A percentile compares a stretch with the other conserved stretches of the same genome.
These are phyloP conservation scores for Rhegmatorhina hoffmannsi DNA, from an alignment of 2,113 vertebrate genomes.

Conservation along the genomic window DNA sequence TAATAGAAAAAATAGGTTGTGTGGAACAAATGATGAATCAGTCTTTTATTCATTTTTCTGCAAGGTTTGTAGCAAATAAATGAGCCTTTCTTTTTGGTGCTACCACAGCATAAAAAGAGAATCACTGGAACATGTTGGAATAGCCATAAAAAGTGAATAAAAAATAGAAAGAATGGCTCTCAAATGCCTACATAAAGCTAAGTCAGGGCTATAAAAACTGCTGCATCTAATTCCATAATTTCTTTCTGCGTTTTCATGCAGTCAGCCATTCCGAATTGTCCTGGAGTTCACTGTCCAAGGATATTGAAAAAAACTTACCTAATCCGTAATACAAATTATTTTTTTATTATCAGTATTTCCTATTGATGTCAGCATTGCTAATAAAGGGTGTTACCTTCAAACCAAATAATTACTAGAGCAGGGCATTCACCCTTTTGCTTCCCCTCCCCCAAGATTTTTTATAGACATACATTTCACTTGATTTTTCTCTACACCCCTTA, in stretches of 20 bases:
- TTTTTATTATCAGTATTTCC: conserved; percentile 1
- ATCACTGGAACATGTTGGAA: conserved; percentile 62
- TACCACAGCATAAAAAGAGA: conserved; percentile 68
- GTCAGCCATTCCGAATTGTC: conserved; percentile 60
- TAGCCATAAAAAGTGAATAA: conserved; percentile 61
- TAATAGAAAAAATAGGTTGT: conserved; percentile 10
- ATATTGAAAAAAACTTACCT: conserved; percentile 15
- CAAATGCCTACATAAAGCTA: conserved; percentile 62
- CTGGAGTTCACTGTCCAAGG: conserved; percentile 49
- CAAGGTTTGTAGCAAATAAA: conserved; percentile 63
- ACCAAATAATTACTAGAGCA: background rate
- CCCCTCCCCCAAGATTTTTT: conserved; percentile 14
- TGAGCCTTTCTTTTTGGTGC: conserved; percentile 59
- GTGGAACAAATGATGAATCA: conserved; percentile 63
- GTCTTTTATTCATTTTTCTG: conserved; percentile 63
- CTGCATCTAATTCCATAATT: conserved; percentile 52
- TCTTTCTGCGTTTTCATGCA: conserved; percentile 48
- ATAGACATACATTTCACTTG: conserved; percentile 28
- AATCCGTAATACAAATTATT: background rate
- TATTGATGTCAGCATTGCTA: background rate
- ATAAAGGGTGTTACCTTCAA: background rate
- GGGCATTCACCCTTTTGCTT: background rate
- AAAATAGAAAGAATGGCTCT: conserved; percentile 57
- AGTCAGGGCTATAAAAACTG: conserved; percentile 54
- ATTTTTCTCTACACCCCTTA: conserved; percentile 49